Percentiles rank a stretch among this genome's conserved stretches.
phyloP scores from a whole-genome alignment of 1,140 invertebrate genomes.

The Meloidogyne exigua region DNA sequence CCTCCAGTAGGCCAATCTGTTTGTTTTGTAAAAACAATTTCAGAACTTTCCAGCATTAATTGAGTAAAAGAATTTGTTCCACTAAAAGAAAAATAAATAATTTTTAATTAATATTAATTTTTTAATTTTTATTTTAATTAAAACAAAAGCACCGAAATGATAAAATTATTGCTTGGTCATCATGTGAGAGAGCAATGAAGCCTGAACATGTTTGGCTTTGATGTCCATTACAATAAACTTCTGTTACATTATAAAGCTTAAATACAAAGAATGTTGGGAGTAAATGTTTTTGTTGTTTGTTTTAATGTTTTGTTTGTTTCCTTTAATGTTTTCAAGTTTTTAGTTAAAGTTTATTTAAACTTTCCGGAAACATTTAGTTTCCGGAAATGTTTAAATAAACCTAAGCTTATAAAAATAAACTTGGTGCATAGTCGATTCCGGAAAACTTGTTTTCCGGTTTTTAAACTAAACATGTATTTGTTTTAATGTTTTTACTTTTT shows the following conservation, averaged over 20 bases:
- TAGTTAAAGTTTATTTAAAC: too few relatives aligned
- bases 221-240: conserved; percentile 32
- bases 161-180: conserved; percentile 44
- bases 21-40: not conserved
- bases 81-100: not conserved
- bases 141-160: conserved; percentile 29
- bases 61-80: conserved; percentile 4
- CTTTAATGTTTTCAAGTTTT: too few relatives aligned
- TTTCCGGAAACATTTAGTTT: too few relatives aligned
- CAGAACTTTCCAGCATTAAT: not conserved
- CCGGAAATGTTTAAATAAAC: too few relatives aligned
- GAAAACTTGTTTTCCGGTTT: too few relatives aligned
- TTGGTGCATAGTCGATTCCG: too few relatives aligned
- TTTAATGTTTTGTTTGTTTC: too few relatives aligned
- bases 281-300: too few relatives aligned
- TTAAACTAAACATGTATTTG: too few relatives aligned
- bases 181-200: conserved; percentile 37
- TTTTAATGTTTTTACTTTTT: too few relatives aligned
- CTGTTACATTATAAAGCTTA: not conserved
- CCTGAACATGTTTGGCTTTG: conserved; percentile 41
- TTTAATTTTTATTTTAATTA: not conserved
- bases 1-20: not conserved
- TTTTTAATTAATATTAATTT: not conserved
- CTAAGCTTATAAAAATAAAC: too few relatives aligned
- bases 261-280: not conserved